These are phyloP conservation scores for Zele albiditarsus DNA, from an alignment of 2,888 invertebrate species.

Conservation along the genomic window DNA sequence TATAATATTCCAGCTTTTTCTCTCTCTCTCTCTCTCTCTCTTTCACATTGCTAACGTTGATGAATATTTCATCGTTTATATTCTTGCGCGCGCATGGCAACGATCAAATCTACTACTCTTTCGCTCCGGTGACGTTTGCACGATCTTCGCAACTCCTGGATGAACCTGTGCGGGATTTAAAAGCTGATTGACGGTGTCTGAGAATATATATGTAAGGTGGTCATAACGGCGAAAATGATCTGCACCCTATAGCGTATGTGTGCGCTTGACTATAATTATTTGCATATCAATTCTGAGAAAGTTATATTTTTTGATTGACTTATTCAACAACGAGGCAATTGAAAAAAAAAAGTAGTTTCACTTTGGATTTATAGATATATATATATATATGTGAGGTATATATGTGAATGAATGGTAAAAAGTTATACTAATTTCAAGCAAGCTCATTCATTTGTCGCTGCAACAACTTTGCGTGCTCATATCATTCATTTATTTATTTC, in stretches of 20 bases:
- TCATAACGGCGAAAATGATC: no score
- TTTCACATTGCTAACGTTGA: neutral
- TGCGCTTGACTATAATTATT: no score
- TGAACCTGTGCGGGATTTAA: slow-evolving; percentile 18
- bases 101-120: slow-evolving; percentile 32
- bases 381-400: no score
- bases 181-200: slow-evolving; percentile 36
- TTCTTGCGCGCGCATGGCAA: slow-evolving; percentile 17
- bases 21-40: neutral
- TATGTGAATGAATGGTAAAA: neutral
- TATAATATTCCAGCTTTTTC: neutral
- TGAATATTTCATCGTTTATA: neutral
- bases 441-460: neutral
- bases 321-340: no score
- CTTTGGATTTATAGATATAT: no score
- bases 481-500: neutral
- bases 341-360: no score
- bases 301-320: no score
- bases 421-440: slow-evolving; percentile 6
- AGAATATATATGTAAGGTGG: neutral
- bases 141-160: slow-evolving; percentile 31
- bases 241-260: no score
- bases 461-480: neutral
- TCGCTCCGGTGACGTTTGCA: slow-evolving; percentile 34
- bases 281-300: no score